Conservation (phyloP, 2,888 invertebrate species). For the Watsonalla binaria region DNA sequence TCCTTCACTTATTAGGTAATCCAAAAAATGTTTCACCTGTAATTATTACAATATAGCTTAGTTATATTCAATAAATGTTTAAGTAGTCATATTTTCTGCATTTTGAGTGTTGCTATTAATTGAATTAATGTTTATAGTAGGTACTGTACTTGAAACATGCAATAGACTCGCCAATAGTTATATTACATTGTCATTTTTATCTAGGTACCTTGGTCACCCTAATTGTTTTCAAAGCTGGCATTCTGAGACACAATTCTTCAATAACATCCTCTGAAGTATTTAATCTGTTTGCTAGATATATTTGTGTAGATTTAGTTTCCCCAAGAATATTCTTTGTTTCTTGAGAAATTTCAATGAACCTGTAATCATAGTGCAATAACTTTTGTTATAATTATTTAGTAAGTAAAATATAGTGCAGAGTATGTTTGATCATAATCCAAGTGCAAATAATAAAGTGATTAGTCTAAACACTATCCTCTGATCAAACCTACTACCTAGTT, state of each 20-base stretch:
- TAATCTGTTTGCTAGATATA: conserved; percentile 75
- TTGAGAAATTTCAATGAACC: conserved; percentile 52
- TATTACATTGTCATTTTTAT: no score
- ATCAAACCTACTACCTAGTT: conserved; percentile 70
- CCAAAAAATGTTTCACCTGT: conserved; percentile 79
- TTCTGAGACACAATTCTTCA: conserved; percentile 68
- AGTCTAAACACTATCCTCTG: background rate
- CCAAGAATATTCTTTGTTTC: conserved; percentile 73
- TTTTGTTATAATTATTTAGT: no score
- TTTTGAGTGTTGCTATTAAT: no score
- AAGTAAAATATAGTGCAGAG: no score
- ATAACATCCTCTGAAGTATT: conserved; percentile 62
- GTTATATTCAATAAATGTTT: background rate
- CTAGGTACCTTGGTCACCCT: conserved; percentile 76
- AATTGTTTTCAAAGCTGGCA: conserved; percentile 74
- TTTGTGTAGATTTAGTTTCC: conserved; percentile 63
- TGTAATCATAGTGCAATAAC: conserved; percentile 22
- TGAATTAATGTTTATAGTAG: no score
- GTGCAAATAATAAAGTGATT: background rate
- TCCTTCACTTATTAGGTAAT: conserved; percentile 75
- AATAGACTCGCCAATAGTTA: no score
- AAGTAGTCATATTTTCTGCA: no score
- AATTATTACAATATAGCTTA: conserved; percentile 25
- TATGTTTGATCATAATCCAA: no score
- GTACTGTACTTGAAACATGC: no score